Conservation (phyloP, 2,888 invertebrate genomes). For the Limnephilus auricula region DNA sequence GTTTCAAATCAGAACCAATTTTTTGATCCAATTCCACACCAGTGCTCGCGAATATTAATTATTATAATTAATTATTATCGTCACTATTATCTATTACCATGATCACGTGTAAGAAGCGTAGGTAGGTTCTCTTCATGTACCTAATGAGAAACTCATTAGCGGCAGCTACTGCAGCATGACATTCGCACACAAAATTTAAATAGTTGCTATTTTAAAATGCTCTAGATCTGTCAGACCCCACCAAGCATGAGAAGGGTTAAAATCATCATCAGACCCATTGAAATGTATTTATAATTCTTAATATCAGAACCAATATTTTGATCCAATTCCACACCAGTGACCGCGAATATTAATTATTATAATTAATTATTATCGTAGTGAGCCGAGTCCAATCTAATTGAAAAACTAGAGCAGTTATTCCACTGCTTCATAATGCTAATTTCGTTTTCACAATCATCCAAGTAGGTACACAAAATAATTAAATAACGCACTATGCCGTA, state of each 20-base stretch:
- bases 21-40: neutral
- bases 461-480: slow-evolving; percentile 14
- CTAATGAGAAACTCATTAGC: too few relatives aligned
- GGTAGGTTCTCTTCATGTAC: too few relatives aligned
- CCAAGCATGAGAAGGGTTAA: too few relatives aligned
- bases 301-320: neutral
- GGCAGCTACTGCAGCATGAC: too few relatives aligned
- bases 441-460: slow-evolving; percentile 41
- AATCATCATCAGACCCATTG: neutral
- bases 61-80: neutral
- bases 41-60: neutral
- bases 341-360: neutral
- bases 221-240: too few relatives aligned
- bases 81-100: too few relatives aligned
- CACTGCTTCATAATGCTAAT: slow-evolving; percentile 4
- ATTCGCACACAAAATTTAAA: too few relatives aligned
- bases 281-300: neutral
- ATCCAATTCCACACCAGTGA: neutral
- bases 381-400: neutral
- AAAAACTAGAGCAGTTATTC: neutral
- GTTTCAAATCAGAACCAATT: neutral
- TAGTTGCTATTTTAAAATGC: too few relatives aligned
- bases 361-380: neutral
- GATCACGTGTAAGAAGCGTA: too few relatives aligned
- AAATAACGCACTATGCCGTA: slow-evolving; percentile 48